Conservation (phyloP, 2,888 invertebrate species). For the Dichetophora obliterata region DNA sequence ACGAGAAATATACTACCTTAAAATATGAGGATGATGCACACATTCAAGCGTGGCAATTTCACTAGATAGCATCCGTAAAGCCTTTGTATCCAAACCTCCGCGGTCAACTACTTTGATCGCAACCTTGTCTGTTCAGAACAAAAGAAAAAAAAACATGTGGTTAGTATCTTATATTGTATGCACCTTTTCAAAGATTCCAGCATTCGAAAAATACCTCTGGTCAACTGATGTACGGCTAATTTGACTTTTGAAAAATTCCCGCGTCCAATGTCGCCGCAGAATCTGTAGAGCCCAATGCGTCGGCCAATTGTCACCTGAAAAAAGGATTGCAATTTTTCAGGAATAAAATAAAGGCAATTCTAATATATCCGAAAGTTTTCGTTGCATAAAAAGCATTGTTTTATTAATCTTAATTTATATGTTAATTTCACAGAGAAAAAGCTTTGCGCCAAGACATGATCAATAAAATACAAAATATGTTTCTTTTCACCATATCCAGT, state of each 20-base stretch:
- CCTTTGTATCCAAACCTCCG: conserved; percentile 78
- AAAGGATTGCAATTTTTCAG: conserved; percentile 13
- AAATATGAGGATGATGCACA: conserved; percentile 80
- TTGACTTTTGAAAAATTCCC: conserved; percentile 87
- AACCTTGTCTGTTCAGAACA: conserved; percentile 74
- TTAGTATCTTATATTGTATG: neutral
- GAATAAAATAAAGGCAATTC: neutral
- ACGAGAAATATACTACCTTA: conserved; percentile 69
- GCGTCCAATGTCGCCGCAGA: conserved; percentile 80
- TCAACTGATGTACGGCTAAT: conserved; percentile 80
- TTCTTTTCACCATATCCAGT: too few species aligned
- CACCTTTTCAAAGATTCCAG: neutral
- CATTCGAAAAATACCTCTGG: conserved; percentile 72
- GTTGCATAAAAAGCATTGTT: too few species aligned
- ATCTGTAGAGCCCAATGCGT: conserved; percentile 80
- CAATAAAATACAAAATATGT: too few species aligned
- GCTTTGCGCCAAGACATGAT: too few species aligned
- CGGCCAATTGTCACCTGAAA: conserved; percentile 77
- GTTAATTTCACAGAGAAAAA: too few species aligned
- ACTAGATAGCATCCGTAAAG: conserved; percentile 76
- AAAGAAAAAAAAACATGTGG: neutral
- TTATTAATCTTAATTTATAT: too few species aligned
- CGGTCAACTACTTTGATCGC: conserved; percentile 83
- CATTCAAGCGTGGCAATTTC: conserved; percentile 80
- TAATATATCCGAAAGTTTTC: neutral